A percentile compares a stretch with the other conserved stretches of the same genome.
Evolutionary conservation across 1,140 invertebrate genomes (phyloP).

Genomic region (Himalopsyche phryganea): DNA sequence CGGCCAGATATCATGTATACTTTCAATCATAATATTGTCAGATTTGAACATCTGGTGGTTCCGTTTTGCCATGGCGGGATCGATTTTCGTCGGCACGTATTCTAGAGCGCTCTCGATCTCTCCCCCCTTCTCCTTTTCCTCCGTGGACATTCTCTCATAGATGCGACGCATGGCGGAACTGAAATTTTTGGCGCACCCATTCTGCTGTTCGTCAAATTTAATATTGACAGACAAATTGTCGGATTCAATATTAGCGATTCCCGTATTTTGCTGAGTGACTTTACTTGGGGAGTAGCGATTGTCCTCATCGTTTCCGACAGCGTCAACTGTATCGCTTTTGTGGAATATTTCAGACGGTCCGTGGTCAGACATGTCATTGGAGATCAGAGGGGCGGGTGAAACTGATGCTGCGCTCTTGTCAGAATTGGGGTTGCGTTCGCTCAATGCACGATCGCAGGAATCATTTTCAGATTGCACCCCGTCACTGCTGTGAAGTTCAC

Average conservation of each 20-base stretch:
- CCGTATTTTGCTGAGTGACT: background rate
- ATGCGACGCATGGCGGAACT: constrained; percentile 26
- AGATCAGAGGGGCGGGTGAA: no score
- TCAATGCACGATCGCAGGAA: background rate
- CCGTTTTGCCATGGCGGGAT: constrained; percentile 42
- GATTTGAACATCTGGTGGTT: constrained; percentile 49
- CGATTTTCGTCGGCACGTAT: constrained; percentile 49
- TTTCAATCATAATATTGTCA: constrained; percentile 46
- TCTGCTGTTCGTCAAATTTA: no score
- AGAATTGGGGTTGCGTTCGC: no score
- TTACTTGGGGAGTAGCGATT: no score
- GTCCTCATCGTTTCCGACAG: background rate
- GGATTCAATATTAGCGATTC: background rate
- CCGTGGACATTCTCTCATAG: constrained; percentile 18
- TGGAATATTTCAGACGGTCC: no score
- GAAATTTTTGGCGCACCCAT: constrained; percentile 13
- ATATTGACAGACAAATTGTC: no score
- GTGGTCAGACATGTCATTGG: no score
- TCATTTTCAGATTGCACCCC: constrained; percentile 8
- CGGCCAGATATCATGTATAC: constrained; percentile 31
- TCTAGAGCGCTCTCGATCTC: constrained; percentile 32
- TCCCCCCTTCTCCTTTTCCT: background rate
- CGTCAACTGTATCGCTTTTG: constrained; percentile 33
- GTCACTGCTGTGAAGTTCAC: constrained; percentile 30
- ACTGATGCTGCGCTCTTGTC: no score